Evolutionary conservation across 2,113 vertebrate genomes (phyloP), one percentile per base, ranked within the genome.

Genomic region (Cryptomyrus ogoouensis): DNA sequence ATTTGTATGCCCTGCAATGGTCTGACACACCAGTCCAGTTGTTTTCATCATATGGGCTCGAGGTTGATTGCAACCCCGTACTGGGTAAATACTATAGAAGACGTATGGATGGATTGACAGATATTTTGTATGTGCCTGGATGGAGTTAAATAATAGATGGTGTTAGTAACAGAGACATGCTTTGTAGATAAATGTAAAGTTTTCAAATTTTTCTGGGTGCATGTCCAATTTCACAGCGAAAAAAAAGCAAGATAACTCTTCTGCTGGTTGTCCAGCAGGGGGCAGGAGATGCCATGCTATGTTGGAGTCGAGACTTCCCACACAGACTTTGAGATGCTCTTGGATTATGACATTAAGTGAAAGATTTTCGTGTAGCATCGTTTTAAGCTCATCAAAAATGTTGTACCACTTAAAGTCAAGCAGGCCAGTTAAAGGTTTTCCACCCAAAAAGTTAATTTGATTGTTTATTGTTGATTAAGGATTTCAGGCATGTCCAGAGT

Each of bases 261-360:
- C 46, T 84, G 44, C 50, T 87, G 31, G 58, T 58, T 47, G 74
- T 44, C 90, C 90, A 90, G 90, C 58, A 88, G 90, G 86, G 84
- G 90, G 86, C 90, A 90, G 86, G 70, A 58, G 47, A 83, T 50
- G 49, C 87, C 90, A 84, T 83, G 90, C 87, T 62, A 88, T 74
- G 66, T 88, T 66, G 53, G 24, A 88, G 17, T 87, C 83, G 49
- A 31, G 49, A n/a, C 74, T 56, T 83, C 85, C 46, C 42, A 87
- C 39, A 5, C 56, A 77, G 88, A 70, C 53, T 46, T n/a, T 39
- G 17, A 80, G 17, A 3, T 2, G 19, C 19, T 24, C 80, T 84
- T 84, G 21, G 7, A 84, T 47, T 83, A 42, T 44, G 42, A 83
- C 17, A 83, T 83, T 47, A 39, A 84, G 83, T 84, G 24, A n/a